Base-by-base conservation (phyloP, 2,113 vertebrate genomes). In the Nymphicus hollandicus region DNA sequence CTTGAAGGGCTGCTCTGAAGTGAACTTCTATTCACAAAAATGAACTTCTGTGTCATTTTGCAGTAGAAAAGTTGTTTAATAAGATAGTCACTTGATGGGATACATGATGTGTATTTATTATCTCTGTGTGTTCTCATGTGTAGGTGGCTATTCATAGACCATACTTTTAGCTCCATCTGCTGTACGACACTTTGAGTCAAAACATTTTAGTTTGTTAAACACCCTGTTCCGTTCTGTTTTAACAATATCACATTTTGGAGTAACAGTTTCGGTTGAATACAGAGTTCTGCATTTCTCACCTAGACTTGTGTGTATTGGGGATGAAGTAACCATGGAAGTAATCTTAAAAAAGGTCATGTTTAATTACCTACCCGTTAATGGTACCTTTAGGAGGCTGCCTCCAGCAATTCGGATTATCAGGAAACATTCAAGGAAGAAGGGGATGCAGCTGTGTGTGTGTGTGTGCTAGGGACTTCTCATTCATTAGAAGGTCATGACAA, bases 121-220 rank as follows among this genome's bases (percentile, higher is more conserved):
- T 25, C 81, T 58, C 47, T 61, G 37, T 63, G 43, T 90, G 69
- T 93, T 95, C 83, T 81, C 49, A 31, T 37, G 37, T 92, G 94
- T 95, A 64, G 89, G 95, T 91, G 91, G 92, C 61, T 92, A 53
- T 91, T 93, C 76, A 47, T 64, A 64, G 81, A 84, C 83, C 77
- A 76, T 76, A 47, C 81, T 90, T 84, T 61, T 74, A 87, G 91
- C 95, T 95, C 95, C 92, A 96, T 95, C 96, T 97, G 96, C 83
- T 73, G 73, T 81, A 84, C 82, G 50, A 44, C 89, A 74, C 89
- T 92, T 90, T 13, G 60, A 95, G 88, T 91, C 92, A 95, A 93
- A 96, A 93, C 91, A 91, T 86, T 93, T 91, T 89, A 95, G 89
- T 83, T 92, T 93, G 86, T 71, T 91, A 65, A 83, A 95, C 92